A percentile compares a stretch with the other conserved stretches of the same genome.
phyloP scores from a whole-genome alignment of 2,113 vertebrate species.

The Lophura nycthemera region DNA sequence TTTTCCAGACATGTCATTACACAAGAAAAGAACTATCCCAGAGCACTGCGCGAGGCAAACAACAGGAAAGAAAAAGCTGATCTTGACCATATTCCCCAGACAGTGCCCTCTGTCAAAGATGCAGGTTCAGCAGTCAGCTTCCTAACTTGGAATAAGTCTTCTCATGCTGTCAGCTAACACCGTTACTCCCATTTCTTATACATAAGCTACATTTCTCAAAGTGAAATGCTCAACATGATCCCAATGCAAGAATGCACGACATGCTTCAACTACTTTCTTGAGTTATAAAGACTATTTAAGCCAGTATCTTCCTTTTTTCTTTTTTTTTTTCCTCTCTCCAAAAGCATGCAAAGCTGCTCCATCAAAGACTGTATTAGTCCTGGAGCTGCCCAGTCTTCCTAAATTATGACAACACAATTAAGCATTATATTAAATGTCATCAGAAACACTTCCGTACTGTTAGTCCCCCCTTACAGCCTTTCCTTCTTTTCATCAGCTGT shows the following conservation, averaged over 20 bases:
- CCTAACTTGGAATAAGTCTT: not conserved
- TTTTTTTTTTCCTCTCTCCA: not conserved
- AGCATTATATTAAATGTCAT: not conserved
- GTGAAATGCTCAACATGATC: not conserved
- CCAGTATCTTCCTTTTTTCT: not conserved
- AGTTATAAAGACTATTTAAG: not conserved
- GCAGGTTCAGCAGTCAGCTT: rapidly evolving
- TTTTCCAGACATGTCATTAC: not conserved
- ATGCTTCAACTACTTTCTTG: not conserved
- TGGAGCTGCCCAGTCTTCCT: not conserved
- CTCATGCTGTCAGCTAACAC: not conserved
- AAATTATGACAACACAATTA: not conserved
- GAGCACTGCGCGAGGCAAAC: not conserved
- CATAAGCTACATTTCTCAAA: not conserved
- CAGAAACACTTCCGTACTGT: not conserved
- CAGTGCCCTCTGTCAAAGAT: not conserved
- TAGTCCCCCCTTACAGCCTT: not conserved
- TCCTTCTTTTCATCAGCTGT: not conserved
- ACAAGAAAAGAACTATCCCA: not conserved
- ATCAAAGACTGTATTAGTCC: not conserved
- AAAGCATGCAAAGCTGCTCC: not conserved
- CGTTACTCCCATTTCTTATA: not conserved
- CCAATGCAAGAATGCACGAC: not conserved
- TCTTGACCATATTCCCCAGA: not conserved
- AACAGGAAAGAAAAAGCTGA: not conserved